A percentile compares a stretch with the other conserved stretches of the same genome.
Evolutionary conservation across 2,888 invertebrate species (phyloP).

Genomic region (Dioctria linearis): DNA sequence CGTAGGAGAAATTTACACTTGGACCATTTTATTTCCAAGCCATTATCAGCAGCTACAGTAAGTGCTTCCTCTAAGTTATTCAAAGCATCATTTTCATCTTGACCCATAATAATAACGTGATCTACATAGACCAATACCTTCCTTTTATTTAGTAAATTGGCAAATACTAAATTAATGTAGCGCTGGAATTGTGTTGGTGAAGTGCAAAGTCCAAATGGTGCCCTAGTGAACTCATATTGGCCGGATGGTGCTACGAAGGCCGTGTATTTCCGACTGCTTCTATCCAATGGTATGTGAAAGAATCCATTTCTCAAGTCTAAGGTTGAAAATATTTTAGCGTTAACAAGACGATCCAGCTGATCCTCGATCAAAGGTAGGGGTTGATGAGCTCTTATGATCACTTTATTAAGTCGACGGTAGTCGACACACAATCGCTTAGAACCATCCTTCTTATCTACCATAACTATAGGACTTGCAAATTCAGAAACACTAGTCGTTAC

Average conservation of each 20-base stretch:
- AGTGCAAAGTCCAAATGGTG: no score
- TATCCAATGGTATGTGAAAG: no score
- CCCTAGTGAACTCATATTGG: no score
- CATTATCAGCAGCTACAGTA: no score
- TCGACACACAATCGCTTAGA: slow-evolving; percentile 63
- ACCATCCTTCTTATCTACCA: neutral
- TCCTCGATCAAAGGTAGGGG: slow-evolving; percentile 67
- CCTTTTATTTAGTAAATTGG: neutral
- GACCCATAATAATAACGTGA: slow-evolving; percentile 3
- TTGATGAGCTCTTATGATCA: slow-evolving; percentile 63
- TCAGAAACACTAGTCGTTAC: neutral
- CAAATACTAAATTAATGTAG: no score
- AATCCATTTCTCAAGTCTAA: no score
- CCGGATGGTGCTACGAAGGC: no score
- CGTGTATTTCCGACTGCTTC: no score
- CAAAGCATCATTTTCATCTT: no score
- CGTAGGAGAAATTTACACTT: neutral
- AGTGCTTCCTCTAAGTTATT: no score
- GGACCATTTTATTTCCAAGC: neutral
- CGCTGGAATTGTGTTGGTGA: no score
- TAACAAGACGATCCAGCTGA: slow-evolving; percentile 62
- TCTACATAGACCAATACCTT: neutral
- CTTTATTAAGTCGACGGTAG: slow-evolving; percentile 64
- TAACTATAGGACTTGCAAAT: neutral
- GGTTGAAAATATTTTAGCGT: slow-evolving; percentile 31